These are phyloP conservation scores for Asbolus verrucosus DNA, from an alignment of 1,140 invertebrate genomes.

Conservation along the genomic window DNA sequence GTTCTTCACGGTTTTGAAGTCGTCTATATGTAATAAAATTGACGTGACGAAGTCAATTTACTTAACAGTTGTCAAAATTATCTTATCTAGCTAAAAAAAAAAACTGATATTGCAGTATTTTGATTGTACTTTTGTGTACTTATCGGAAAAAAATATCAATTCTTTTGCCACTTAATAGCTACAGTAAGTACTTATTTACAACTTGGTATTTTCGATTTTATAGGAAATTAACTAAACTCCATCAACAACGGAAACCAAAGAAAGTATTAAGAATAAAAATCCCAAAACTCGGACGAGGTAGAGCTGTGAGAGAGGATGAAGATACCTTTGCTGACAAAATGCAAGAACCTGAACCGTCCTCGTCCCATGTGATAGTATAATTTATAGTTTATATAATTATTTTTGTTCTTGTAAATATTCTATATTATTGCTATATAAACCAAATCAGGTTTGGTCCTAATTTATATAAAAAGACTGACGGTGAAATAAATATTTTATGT, in stretches of 20 bases:
- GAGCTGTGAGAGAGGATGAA: slow-evolving; percentile 53
- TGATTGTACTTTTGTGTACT: too few relatives aligned
- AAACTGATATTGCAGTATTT: too few relatives aligned
- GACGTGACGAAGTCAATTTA: too few relatives aligned
- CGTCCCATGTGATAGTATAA: slow-evolving; percentile 52
- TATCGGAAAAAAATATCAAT: too few relatives aligned
- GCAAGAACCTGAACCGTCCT: slow-evolving; percentile 57
- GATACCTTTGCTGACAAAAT: slow-evolving; percentile 54
- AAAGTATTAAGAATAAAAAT: slow-evolving; percentile 52
- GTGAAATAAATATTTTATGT: slow-evolving; percentile 11
- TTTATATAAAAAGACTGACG: slow-evolving; percentile 34
- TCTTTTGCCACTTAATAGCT: too few relatives aligned
- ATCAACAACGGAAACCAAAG: slow-evolving; percentile 52
- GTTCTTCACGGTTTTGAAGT: too few relatives aligned
- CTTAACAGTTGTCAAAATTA: too few relatives aligned
- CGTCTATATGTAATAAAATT: too few relatives aligned
- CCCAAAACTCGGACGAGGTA: slow-evolving; percentile 48
- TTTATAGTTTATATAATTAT: background rate
- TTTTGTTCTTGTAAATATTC: background rate
- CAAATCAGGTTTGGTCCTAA: slow-evolving; percentile 10
- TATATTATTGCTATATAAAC: too few relatives aligned
- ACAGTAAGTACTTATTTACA: too few relatives aligned
- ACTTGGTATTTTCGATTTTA: slow-evolving; percentile 47
- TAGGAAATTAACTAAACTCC: slow-evolving; percentile 55
- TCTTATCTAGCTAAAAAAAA: too few relatives aligned